A percentile compares a stretch with the other conserved stretches of the same genome.
These are phyloP conservation scores for Scolopax mira DNA, from an alignment of 2,113 vertebrate genomes.

Conservation along the genomic window DNA sequence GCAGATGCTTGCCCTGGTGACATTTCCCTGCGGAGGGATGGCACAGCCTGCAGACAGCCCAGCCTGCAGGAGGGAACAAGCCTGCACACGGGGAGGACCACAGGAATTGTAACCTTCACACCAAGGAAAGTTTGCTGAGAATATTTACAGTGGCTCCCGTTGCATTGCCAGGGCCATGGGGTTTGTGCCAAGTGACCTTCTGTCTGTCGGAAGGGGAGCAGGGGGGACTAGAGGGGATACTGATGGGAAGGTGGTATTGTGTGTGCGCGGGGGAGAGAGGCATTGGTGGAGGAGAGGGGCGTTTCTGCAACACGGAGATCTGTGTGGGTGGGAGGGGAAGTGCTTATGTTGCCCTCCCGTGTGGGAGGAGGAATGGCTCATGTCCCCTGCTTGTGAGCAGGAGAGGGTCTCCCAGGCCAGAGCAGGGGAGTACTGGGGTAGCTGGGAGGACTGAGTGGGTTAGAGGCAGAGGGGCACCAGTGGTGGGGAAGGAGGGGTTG, in stretches of 20 bases:
- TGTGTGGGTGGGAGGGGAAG: neutral
- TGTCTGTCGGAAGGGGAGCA: fast-evolving
- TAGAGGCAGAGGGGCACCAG: neutral
- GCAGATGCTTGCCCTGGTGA: neutral
- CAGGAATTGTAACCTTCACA: neutral
- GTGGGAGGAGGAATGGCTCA: neutral
- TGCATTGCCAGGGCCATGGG: too few species aligned
- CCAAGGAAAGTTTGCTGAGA: neutral
- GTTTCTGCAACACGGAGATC: neutral
- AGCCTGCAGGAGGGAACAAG: neutral
- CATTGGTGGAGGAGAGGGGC: fast-evolving
- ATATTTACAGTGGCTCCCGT: neutral
- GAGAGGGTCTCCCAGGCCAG: neutral
- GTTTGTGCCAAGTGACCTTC: neutral
- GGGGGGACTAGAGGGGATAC: neutral
- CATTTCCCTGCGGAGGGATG: neutral
- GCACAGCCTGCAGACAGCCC: neutral
- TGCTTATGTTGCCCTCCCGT: fast-evolving
- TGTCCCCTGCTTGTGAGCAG: neutral
- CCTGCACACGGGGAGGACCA: fast-evolving
- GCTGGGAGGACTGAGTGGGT: neutral
- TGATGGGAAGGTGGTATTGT: fast-evolving
- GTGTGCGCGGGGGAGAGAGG: neutral
- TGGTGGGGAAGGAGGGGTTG: neutral
- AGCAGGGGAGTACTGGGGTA: neutral